Evolutionary conservation across 2,888 invertebrate species (phyloP).

Genomic region (Xanthorhoe designata): DNA sequence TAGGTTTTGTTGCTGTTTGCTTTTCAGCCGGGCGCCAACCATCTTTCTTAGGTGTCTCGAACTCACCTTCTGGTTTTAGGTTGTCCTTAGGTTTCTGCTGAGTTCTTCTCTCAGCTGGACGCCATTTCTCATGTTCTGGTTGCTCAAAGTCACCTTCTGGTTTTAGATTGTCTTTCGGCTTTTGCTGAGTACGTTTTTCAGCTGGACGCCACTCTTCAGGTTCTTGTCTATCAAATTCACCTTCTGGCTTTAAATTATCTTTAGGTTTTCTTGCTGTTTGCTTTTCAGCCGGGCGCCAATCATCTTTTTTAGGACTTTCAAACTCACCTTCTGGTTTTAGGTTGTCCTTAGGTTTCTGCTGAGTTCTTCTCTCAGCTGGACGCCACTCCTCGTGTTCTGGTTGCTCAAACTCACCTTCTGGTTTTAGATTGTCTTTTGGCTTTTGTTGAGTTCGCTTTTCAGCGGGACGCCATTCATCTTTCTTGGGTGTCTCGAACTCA

Average conservation of each 20-base stretch:
- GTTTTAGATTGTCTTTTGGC: constrained; percentile 73
- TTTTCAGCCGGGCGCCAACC: constrained; percentile 79
- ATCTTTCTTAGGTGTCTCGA: constrained; percentile 78
- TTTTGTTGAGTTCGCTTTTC: constrained; percentile 67
- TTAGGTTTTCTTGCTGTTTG: constrained; percentile 80
- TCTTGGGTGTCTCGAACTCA: constrained; percentile 77
- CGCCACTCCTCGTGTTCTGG: constrained; percentile 65
- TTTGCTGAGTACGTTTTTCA: constrained; percentile 61
- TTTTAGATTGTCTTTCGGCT: constrained; percentile 80
- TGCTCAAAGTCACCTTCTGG: constrained; percentile 81
- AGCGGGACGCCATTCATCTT: constrained; percentile 71
- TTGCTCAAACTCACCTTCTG: constrained; percentile 54
- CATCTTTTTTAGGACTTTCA: constrained; percentile 66
- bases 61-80: constrained; percentile 81
- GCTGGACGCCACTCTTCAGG: constrained; percentile 67
- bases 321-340: constrained; percentile 86
- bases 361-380: constrained; percentile 65
- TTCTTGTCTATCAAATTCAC: constrained; percentile 82
- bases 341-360: constrained; percentile 84
- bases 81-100: constrained; percentile 78
- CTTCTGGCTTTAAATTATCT: constrained; percentile 87
- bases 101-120: constrained; percentile 50
- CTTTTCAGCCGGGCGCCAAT: constrained; percentile 81
- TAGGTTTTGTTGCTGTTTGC: constrained; percentile 77
- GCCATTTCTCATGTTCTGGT: too few species aligned